phyloP scores from a whole-genome alignment of 2,888 invertebrate genomes.

The Drosophila villosipedis region DNA sequence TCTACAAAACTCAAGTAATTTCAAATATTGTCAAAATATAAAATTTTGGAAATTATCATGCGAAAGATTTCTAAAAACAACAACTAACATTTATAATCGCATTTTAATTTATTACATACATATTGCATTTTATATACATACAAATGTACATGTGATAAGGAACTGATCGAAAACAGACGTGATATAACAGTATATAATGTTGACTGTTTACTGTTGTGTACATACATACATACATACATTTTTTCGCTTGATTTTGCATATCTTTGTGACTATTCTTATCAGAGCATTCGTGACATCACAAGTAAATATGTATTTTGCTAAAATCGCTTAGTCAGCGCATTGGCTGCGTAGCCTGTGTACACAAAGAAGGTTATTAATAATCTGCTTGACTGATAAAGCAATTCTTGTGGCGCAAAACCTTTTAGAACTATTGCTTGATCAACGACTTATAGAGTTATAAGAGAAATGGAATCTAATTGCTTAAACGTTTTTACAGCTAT shows the following conservation, averaged over 20 bases:
- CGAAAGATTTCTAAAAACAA: neutral
- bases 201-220: neutral
- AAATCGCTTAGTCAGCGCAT: conserved; percentile 12
- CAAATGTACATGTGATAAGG: neutral
- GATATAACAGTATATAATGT: neutral
- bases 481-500: conserved; percentile 7
- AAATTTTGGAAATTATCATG: neutral
- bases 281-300: conserved; percentile 25
- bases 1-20: neutral
- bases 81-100: neutral
- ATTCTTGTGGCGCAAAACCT: neutral
- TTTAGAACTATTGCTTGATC: neutral
- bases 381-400: conserved; percentile 5
- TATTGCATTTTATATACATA: no score
- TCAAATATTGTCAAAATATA: neutral
- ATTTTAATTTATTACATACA: no score
- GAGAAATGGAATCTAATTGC: neutral
- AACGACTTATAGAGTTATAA: neutral
- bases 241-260: neutral
- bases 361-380: conserved; percentile 27
- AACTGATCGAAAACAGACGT: neutral
- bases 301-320: conserved; percentile 3
- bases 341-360: conserved; percentile 17
- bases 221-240: neutral
- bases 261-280: neutral